Percentiles rank a stretch among this genome's conserved stretches.
phyloP scores from a whole-genome alignment of 2,888 invertebrate genomes.

The Xanthorhoe spadicearia region DNA sequence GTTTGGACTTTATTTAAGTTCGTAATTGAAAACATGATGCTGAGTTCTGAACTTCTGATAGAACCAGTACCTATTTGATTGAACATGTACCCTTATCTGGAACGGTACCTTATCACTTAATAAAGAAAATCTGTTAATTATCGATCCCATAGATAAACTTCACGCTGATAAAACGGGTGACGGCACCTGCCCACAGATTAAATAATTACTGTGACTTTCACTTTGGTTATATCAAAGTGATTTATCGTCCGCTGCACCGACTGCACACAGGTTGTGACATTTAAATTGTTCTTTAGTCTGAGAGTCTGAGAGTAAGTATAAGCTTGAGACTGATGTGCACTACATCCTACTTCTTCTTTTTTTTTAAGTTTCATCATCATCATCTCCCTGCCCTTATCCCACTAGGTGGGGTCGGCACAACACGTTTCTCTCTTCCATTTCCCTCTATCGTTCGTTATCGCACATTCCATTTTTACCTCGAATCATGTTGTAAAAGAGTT shows the following conservation, averaged over 20 bases:
- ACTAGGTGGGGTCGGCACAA: too few species aligned
- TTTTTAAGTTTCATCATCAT: too few species aligned
- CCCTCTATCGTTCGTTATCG: too few species aligned
- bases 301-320: neutral
- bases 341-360: too few species aligned
- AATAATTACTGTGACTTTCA: slow-evolving; percentile 35
- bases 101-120: slow-evolving; percentile 31
- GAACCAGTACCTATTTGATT: too few species aligned
- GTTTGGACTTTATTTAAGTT: too few species aligned
- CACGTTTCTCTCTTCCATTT: too few species aligned
- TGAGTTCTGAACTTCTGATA: too few species aligned
- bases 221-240: slow-evolving; percentile 32
- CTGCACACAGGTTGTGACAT: slow-evolving; percentile 20
- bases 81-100: neutral
- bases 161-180: slow-evolving; percentile 33
- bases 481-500: too few species aligned
- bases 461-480: too few species aligned
- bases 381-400: too few species aligned
- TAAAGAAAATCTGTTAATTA: slow-evolving; percentile 45
- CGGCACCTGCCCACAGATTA: slow-evolving; percentile 33
- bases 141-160: slow-evolving; percentile 43
- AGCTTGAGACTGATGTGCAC: neutral
- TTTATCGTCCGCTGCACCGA: slow-evolving; percentile 19
- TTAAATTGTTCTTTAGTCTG: neutral
- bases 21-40: too few species aligned